Evolutionary conservation across 2,797 vertebrate genomes (phyloP).

Genomic region (Echiichthys vipera): DNA sequence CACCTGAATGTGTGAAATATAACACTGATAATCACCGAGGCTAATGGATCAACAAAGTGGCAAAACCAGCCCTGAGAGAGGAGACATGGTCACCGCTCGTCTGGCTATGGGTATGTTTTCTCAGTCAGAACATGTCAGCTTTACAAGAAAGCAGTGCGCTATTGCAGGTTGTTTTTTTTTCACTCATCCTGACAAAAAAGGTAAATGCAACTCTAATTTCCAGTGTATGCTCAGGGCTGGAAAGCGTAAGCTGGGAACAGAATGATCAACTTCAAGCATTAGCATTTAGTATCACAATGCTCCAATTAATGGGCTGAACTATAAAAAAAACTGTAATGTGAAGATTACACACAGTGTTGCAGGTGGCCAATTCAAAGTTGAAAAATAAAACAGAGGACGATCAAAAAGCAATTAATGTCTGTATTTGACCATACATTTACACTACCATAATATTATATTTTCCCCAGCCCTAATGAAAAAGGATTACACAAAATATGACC

Average conservation of each 20-base stretch:
- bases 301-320: background rate
- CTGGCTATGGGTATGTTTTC: background rate
- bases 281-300: background rate
- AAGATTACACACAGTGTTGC: background rate
- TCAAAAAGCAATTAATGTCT: background rate
- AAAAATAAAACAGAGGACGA: background rate
- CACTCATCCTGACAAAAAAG: background rate
- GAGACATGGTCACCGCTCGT: background rate
- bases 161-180: background rate
- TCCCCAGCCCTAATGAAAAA: background rate
- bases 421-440: background rate
- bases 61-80: constrained; percentile 1
- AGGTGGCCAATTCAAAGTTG: background rate
- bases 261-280: background rate
- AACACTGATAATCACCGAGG: constrained; percentile 50
- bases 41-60: constrained; percentile 49
- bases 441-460: background rate
- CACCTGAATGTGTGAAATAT: constrained; percentile 65
- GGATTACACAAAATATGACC: background rate
- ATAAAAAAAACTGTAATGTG: background rate
- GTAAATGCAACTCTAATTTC: constrained; percentile 3
- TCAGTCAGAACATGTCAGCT: background rate
- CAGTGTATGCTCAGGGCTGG: background rate
- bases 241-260: constrained; percentile 4
- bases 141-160: background rate